phyloP scores from a whole-genome alignment of 2,888 invertebrate genomes.

The Nemotelus pantherinus region DNA sequence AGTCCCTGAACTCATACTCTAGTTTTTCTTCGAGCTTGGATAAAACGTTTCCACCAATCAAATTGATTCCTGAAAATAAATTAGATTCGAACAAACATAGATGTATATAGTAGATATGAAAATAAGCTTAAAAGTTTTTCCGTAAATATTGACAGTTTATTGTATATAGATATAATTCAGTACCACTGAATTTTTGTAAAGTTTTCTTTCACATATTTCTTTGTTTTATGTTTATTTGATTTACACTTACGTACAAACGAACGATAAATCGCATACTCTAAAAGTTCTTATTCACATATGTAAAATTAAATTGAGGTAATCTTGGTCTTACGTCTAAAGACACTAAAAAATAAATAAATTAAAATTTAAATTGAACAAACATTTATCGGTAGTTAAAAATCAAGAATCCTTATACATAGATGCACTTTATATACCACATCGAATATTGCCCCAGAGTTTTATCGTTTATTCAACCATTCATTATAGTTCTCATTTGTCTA shows the following conservation, averaged over 20 bases:
- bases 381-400: slow-evolving; percentile 10
- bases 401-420: slow-evolving; percentile 18
- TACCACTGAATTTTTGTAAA: slow-evolving; percentile 34
- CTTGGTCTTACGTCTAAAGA: slow-evolving; percentile 29
- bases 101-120: no score
- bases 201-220: slow-evolving; percentile 24
- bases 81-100: no score
- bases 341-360: slow-evolving; percentile 33
- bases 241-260: slow-evolving; percentile 41
- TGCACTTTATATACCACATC: no score
- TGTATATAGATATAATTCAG: slow-evolving; percentile 38
- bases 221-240: slow-evolving; percentile 27
- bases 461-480: slow-evolving; percentile 7
- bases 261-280: slow-evolving; percentile 37
- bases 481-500: slow-evolving; percentile 24
- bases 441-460: slow-evolving; percentile 38
- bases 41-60: no score
- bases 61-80: no score
- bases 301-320: slow-evolving; percentile 39
- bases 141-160: slow-evolving; percentile 40
- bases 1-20: no score
- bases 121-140: neutral
- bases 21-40: no score
- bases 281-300: slow-evolving; percentile 36
- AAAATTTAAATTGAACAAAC: slow-evolving; percentile 17